A percentile compares a stretch with the other conserved stretches of the same genome.
Conservation (phyloP, 2,113 vertebrate genomes). For the Coreoperca whiteheadi region DNA sequence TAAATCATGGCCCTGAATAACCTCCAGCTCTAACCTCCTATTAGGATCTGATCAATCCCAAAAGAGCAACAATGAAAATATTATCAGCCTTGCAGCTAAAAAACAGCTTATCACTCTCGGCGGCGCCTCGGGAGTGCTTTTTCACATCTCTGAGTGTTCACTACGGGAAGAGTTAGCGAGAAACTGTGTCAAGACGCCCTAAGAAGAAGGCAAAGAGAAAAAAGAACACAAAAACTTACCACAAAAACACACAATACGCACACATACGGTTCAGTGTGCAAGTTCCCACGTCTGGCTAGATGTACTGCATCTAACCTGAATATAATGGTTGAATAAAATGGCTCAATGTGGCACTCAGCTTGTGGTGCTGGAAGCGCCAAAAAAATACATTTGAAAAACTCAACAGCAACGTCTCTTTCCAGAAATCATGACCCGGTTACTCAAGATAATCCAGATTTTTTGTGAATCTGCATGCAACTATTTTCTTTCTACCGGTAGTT, state of each 20-base stretch:
- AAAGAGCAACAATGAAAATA: constrained; percentile 54
- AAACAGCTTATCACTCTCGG: constrained; percentile 14
- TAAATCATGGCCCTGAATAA: not conserved
- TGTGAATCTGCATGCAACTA: no score
- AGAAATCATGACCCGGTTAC: no score
- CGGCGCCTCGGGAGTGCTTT: constrained; percentile 8
- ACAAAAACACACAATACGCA: not conserved
- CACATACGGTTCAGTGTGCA: not conserved
- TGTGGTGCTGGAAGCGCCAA: no score
- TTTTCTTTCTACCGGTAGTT: no score
- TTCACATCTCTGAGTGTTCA: not conserved
- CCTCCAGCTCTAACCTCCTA: constrained; percentile 5
- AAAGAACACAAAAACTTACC: not conserved
- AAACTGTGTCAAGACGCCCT: not conserved
- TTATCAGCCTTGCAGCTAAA: constrained; percentile 10
- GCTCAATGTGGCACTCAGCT: no score
- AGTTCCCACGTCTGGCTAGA: not conserved
- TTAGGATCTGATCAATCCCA: constrained; percentile 17
- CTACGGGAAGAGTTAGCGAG: not conserved
- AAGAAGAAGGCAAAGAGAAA: not conserved
- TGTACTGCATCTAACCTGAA: no score
- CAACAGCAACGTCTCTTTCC: no score
- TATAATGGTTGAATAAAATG: no score
- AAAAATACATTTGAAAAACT: no score
- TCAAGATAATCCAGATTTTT: no score